Percentiles rank a stretch among this genome's conserved stretches.
Evolutionary conservation across 2,888 invertebrate species (phyloP).

Genomic region (Mythimna ferrago): DNA sequence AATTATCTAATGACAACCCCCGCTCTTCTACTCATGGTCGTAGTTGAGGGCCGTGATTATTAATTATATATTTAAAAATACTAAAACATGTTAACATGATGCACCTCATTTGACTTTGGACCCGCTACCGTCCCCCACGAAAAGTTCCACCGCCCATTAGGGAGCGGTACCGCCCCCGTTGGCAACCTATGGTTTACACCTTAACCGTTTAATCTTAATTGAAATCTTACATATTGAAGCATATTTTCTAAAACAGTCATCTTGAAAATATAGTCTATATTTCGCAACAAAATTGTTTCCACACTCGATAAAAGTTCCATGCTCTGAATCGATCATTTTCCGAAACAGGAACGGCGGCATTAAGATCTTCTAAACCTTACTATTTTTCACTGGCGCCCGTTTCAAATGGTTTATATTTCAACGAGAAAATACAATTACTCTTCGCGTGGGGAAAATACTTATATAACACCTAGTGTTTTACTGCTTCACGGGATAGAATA

Average conservation of each 20-base stretch:
- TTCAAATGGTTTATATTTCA: slow-evolving; percentile 64
- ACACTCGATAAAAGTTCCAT: slow-evolving; percentile 63
- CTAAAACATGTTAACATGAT: too few relatives aligned
- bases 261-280: slow-evolving; percentile 55
- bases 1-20: too few relatives aligned
- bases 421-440: slow-evolving; percentile 56
- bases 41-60: too few relatives aligned
- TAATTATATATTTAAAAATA: too few relatives aligned
- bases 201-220: slow-evolving; percentile 6
- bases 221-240: slow-evolving; percentile 26
- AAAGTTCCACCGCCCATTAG: too few relatives aligned
- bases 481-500: slow-evolving; percentile 17
- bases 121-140: too few relatives aligned
- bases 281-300: slow-evolving; percentile 63
- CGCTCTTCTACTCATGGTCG: too few relatives aligned
- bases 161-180: too few relatives aligned
- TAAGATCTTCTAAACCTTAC: slow-evolving; percentile 63
- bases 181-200: too few relatives aligned
- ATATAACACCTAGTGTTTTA: slow-evolving; percentile 23
- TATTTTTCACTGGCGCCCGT: slow-evolving; percentile 52
- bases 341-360: slow-evolving; percentile 61
- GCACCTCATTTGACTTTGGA: background rate
- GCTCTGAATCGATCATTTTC: slow-evolving; percentile 63
- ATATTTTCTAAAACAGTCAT: slow-evolving; percentile 34
- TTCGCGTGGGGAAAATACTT: slow-evolving; percentile 46